A percentile compares a stretch with the other conserved stretches of the same genome.
Conservation (phyloP, 2,888 invertebrate species). For the Agrochola circellaris region DNA sequence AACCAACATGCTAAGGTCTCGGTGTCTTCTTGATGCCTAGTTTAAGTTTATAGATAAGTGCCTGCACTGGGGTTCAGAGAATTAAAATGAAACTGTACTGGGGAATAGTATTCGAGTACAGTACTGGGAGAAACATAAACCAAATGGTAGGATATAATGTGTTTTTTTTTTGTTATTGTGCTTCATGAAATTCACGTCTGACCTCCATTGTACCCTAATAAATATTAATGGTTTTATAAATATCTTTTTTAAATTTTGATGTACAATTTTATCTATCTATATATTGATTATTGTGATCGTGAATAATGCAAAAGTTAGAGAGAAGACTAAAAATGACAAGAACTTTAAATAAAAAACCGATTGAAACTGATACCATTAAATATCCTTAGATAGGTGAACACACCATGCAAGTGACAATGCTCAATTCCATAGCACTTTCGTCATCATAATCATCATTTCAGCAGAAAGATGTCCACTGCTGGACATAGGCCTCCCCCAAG, state of each 20-base stretch:
- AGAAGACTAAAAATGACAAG: background rate
- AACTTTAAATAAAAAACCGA: background rate
- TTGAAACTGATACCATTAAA: background rate
- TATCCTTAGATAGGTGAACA: no score
- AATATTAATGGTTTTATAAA: background rate
- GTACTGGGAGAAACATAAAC: no score
- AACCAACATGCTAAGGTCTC: slow-evolving; percentile 39
- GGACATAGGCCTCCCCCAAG: no score
- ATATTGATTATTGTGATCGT: background rate
- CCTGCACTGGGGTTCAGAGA: slow-evolving; percentile 19
- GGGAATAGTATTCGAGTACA: background rate
- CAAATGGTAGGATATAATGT: background rate
- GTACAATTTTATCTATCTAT: background rate
- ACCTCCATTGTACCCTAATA: no score
- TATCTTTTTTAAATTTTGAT: background rate
- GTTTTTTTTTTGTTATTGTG: background rate
- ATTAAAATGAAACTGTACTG: slow-evolving; percentile 6
- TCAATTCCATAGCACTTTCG: no score
- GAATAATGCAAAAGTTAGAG: background rate
- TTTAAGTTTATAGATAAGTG: slow-evolving; percentile 54
- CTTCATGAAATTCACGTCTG: background rate
- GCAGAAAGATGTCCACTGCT: no score
- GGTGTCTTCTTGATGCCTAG: slow-evolving; percentile 39
- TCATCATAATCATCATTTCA: no score
- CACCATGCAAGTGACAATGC: background rate